These are phyloP conservation scores for Rhagonycha lutea DNA, from an alignment of 2,888 invertebrate species.

Conservation along the genomic window DNA sequence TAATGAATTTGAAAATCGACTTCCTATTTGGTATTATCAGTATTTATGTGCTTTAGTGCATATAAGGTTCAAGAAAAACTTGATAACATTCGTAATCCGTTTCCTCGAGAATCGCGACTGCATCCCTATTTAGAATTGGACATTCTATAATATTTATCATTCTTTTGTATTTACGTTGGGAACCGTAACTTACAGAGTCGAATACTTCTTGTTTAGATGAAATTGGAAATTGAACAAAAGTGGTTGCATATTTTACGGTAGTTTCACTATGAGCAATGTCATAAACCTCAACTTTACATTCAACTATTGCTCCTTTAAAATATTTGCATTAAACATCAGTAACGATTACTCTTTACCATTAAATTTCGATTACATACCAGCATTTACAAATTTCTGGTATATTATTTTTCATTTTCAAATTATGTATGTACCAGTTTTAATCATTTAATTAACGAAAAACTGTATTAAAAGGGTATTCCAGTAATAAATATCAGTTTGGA, in stretches of 20 bases:
- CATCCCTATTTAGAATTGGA: background rate
- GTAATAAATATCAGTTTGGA: background rate
- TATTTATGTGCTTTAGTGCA: background rate
- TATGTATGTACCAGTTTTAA: background rate
- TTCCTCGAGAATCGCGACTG: background rate
- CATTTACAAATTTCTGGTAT: too few relatives aligned
- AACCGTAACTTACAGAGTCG: background rate
- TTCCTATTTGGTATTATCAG: background rate
- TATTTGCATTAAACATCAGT: too few relatives aligned
- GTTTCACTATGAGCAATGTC: background rate
- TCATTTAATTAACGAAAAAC: background rate
- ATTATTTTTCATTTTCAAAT: too few relatives aligned
- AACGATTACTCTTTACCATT: too few relatives aligned
- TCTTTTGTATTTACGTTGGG: background rate
- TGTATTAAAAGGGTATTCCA: background rate
- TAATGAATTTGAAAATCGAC: background rate
- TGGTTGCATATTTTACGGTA: background rate
- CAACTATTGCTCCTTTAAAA: too few relatives aligned
- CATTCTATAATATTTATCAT: background rate
- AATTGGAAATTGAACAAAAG: background rate
- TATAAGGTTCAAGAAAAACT: background rate
- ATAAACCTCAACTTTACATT: too few relatives aligned
- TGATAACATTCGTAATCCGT: background rate
- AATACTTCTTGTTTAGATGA: background rate
- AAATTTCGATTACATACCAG: too few relatives aligned